phyloP scores from a whole-genome alignment of 2,113 vertebrate genomes.

The Toxotes chatareus region DNA sequence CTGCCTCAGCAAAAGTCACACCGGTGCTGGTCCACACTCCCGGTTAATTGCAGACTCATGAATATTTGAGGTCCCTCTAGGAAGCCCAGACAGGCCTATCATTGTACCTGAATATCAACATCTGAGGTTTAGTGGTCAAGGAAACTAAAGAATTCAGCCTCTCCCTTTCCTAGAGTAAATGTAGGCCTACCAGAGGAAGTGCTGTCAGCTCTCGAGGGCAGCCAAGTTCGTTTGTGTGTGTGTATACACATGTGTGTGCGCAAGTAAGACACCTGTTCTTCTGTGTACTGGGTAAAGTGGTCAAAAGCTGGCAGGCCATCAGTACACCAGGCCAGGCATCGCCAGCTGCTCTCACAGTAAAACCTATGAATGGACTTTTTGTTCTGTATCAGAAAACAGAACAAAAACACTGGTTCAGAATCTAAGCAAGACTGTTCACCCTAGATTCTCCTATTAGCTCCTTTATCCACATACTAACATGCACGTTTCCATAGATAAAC shows the following conservation, averaged over 20 bases:
- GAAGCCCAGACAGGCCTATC: slow-evolving; percentile 63
- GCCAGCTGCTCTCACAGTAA: slow-evolving; percentile 73
- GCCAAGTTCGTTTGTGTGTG: slow-evolving; percentile 13
- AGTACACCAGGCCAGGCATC: slow-evolving; percentile 60
- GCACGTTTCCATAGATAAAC: slow-evolving; percentile 12
- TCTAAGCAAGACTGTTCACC: not conserved
- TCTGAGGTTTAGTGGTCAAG: slow-evolving; percentile 64
- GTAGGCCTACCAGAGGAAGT: slow-evolving; percentile 57
- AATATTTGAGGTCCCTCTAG: slow-evolving; percentile 69
- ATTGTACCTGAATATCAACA: slow-evolving; percentile 75
- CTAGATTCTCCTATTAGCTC: not conserved
- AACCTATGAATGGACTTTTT: slow-evolving; percentile 71
- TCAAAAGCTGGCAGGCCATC: slow-evolving; percentile 71
- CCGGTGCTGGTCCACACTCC: slow-evolving; percentile 19
- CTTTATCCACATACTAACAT: slow-evolving; percentile 11
- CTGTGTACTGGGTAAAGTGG: slow-evolving; percentile 64
- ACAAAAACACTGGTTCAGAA: slow-evolving; percentile 48
- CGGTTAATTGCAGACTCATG: slow-evolving; percentile 65
- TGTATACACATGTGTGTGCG: slow-evolving; percentile 18
- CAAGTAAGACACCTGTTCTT: slow-evolving; percentile 74
- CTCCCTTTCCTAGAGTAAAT: slow-evolving; percentile 71
- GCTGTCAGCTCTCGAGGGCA: slow-evolving; percentile 17
- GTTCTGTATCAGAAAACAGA: slow-evolving; percentile 63
- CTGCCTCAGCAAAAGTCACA: slow-evolving; percentile 65
- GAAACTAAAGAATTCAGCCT: slow-evolving; percentile 66